phyloP scores from a whole-genome alignment of 2,797 vertebrate genomes.

The Myoxocephalus aenaeus region DNA sequence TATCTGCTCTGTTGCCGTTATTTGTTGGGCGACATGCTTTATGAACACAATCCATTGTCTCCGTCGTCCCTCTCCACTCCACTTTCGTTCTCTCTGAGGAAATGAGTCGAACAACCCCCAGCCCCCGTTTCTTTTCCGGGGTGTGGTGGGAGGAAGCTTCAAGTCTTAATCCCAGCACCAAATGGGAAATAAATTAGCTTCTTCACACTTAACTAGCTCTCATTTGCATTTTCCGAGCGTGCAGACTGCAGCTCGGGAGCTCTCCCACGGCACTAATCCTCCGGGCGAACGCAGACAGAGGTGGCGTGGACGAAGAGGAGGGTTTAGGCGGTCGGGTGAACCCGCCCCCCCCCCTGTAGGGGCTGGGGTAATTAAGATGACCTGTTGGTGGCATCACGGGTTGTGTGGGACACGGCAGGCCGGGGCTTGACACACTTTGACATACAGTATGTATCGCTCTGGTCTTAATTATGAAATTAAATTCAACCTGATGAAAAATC shows the following conservation, averaged over 20 bases:
- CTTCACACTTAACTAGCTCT: conserved; percentile 93
- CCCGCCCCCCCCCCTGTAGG: conserved; percentile 52
- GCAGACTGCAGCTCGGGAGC: conserved; percentile 76
- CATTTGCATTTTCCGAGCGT: conserved; percentile 85
- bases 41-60: conserved; percentile 38
- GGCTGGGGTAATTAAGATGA: conserved; percentile 34
- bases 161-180: conserved; percentile 89
- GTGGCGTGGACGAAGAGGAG: conserved; percentile 54
- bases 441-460: conserved; percentile 2
- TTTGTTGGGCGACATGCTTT: conserved; percentile 23
- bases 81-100: conserved; percentile 59
- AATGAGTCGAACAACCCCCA: conserved; percentile 62
- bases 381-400: conserved; percentile 3
- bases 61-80: conserved; percentile 33
- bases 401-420: neutral
- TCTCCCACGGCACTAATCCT: conserved; percentile 86
- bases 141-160: conserved; percentile 81
- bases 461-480: conserved; percentile 21
- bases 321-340: conserved; percentile 51
- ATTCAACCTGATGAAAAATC: neutral
- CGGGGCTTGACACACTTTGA: conserved; percentile 18
- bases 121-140: conserved; percentile 20
- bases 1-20: conserved; percentile 4
- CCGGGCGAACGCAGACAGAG: conserved; percentile 76
- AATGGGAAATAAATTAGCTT: conserved; percentile 93